Evolutionary conservation across 2,797 vertebrate species (phyloP).

Genomic region (Acanthornis magna): DNA sequence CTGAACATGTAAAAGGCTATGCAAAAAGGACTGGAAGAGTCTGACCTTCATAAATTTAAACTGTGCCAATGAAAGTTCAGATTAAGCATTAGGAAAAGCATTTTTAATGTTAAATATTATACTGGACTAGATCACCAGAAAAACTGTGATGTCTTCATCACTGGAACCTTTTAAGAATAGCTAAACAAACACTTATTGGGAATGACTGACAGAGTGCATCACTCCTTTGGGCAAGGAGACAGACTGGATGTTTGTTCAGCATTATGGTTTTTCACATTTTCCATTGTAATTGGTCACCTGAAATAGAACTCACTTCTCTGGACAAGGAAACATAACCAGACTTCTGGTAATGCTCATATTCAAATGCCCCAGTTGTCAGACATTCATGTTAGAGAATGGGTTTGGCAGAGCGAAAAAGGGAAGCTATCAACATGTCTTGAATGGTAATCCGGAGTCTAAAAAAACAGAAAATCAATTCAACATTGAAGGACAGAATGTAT

Average conservation of each 20-base stretch:
- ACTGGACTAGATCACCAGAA: not conserved
- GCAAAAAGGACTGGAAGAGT: not conserved
- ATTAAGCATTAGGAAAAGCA: not conserved
- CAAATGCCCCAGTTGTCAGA: not conserved
- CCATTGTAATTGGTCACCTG: not conserved
- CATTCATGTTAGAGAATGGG: not conserved
- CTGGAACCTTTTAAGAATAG: not conserved
- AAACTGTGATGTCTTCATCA: not conserved
- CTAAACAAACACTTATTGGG: not conserved
- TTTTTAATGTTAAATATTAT: not conserved
- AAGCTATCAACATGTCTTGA: not conserved
- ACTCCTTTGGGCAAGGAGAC: not conserved
- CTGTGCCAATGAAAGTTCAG: not conserved
- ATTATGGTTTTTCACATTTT: not conserved
- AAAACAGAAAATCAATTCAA: not conserved
- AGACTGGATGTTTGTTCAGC: not conserved
- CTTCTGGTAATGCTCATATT: not conserved
- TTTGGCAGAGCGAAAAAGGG: not conserved
- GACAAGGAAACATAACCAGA: not conserved
- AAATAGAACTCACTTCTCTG: not conserved
- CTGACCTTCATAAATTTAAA: not conserved
- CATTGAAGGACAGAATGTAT: not conserved
- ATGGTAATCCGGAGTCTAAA: not conserved
- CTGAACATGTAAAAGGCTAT: not conserved
- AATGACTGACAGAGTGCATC: not conserved